Evolutionary conservation across 1,140 invertebrate genomes (phyloP), one percentile per base, ranked within the genome.

Genomic region (Drosophila lowei): DNA sequence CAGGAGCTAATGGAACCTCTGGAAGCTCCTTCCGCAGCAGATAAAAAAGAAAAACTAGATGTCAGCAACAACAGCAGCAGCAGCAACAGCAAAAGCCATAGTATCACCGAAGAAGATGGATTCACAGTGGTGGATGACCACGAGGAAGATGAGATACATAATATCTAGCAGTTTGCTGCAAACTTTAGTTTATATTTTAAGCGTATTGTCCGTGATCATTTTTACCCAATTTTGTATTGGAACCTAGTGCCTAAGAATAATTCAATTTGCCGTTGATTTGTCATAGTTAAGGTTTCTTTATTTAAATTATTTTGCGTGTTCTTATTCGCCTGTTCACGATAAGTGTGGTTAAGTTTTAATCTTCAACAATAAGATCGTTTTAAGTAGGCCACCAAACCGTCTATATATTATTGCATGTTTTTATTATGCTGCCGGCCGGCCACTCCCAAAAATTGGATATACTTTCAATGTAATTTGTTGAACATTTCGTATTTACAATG

Each of bases 321-420:
- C 42, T 77, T 72, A 71, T 72, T 67, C 58, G 49, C 58, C 67
- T 86, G 66, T 81, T 81, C 81, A 78, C 83, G 78, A 88, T 86
- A 78, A 88, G 66, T 86, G 72, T 74, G 81, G 72, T 88, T 68
- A 88, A 88, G 70, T 78, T 13, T 81, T 81, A 86, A 86, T 86
- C 83, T 86, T 75, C 71, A 86, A 86, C 83, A 86, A 88, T 88
- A 86, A 88, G 83, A 86, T 88, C 73, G 62, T 56, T 55, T 77
- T 77, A 65, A 83, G 70, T 61, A 73, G 81, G 80, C 77, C 80
- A 57, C 64, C 48, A 63, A 77, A 64, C 49, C 57, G 52, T 75
- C 43, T 62, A 54, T 66, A 73, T 63, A 47, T 43, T 56, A 63
- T 73, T 71, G 50, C 48, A 63, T 60, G 38, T 79, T 61, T 47